Evolutionary conservation across 2,113 vertebrate genomes (phyloP), one percentile per base, ranked within the genome.

Genomic region (Hemiscyllium ocellatum): DNA sequence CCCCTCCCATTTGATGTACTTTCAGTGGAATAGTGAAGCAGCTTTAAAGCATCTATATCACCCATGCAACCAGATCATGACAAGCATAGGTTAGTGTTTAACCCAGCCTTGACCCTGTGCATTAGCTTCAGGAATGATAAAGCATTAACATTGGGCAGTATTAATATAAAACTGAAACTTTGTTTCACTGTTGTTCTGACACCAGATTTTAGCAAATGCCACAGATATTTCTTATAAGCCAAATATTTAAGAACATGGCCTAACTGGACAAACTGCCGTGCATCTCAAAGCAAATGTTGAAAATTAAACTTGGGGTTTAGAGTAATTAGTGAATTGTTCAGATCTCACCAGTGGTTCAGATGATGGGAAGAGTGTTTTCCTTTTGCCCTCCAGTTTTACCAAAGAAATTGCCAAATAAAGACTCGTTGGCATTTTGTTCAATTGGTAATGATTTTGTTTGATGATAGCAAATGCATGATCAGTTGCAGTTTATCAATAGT

Each of bases 391-490:
- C 90, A 94, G 29, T 94, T 66, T 94, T n/a, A 66, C 6, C 91
- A 94, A 69, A 94, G 65, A 24, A 47, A 70, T 94, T 94, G 66
- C 65, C 91, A 70, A 94, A 70, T 70, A 70, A 37, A 69, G 6
- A 22, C 70, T 94, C 17, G 47, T 68, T 24, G 65, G 37, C n/a
- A 70, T 37, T 94, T 69, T 95, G 8, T 42, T 76, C 37, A 52
- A 4, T 95, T 72, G 68, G 17, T 37, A 70, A 68, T 94, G 20
- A 47, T 70, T 94, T 70, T 50, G 29, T 72, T 72, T 47, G 15
- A 70, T 29, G 24, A 94, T 29, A 94, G 20, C 5, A 68, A 13
- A 68, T 93, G 13, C 33, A 93, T 93, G 29, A 93, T 29, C 61
- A 15, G 33, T 94, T 69, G 42, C 33, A 42, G n/a, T 42, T 94